phyloP scores from a whole-genome alignment of 2,113 vertebrate genomes.

The Vidua macroura region DNA sequence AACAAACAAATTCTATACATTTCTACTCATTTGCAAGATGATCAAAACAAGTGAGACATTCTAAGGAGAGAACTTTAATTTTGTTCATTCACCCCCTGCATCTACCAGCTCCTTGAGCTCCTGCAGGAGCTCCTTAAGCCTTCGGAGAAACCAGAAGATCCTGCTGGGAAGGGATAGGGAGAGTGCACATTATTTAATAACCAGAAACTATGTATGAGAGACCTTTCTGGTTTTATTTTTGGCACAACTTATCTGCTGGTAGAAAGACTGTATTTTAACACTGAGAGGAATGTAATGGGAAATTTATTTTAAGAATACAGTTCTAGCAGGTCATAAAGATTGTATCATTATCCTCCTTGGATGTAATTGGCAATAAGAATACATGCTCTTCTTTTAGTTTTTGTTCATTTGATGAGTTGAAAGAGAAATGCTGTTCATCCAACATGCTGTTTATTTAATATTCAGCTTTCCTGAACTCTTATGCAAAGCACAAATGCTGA shows the following conservation, averaged over 20 bases:
- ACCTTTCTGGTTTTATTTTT: constrained; percentile 51
- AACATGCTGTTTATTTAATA: constrained; percentile 31
- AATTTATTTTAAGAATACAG: constrained; percentile 37
- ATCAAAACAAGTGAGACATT: neutral
- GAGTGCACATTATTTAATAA: neutral
- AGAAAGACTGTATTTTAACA: constrained; percentile 3
- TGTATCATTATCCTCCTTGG: constrained; percentile 38
- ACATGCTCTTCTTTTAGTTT: neutral
- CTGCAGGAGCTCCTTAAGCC: neutral
- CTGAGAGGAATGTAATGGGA: constrained; percentile 4
- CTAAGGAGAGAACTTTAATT: neutral
- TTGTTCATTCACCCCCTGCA: neutral
- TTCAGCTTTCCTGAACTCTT: constrained; percentile 6
- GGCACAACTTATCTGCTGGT: neutral
- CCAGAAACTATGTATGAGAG: neutral
- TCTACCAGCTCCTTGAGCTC: neutral
- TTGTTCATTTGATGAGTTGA: constrained; percentile 33
- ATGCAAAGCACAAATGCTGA: constrained; percentile 33
- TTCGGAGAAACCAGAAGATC: neutral
- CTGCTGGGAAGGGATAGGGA: neutral
- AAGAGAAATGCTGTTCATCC: neutral
- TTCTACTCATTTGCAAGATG: neutral
- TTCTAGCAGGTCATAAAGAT: constrained; percentile 32
- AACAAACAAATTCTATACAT: neutral
- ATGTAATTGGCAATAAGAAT: constrained; percentile 44